These are phyloP conservation scores for Palloptera scutellata DNA, from an alignment of 2,888 invertebrate species.

Conservation along the genomic window DNA sequence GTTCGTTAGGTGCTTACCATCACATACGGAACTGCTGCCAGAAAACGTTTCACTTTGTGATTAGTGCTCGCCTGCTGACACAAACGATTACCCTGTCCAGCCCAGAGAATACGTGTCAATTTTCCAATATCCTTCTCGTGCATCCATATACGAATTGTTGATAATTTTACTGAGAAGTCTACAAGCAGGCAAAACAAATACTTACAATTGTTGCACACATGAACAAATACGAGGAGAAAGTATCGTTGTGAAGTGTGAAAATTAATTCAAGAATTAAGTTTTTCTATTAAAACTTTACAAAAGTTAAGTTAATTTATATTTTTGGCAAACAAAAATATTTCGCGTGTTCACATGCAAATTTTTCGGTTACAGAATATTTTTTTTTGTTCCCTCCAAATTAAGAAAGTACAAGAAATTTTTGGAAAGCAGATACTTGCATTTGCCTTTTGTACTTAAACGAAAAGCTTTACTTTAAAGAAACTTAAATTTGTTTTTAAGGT, in stretches of 20 bases:
- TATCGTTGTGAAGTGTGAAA: conserved; percentile 22
- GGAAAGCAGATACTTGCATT: neutral
- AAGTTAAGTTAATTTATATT: too few species aligned
- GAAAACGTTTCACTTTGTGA: conserved; percentile 81
- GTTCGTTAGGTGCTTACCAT: conserved; percentile 70
- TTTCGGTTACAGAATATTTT: conserved; percentile 23
- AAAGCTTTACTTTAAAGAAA: conserved; percentile 28
- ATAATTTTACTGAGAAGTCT: conserved; percentile 82
- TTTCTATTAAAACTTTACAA: conserved; percentile 7
- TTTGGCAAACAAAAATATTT: neutral
- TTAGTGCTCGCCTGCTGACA: conserved; percentile 86
- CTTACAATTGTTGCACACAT: too few species aligned
- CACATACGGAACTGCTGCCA: conserved; percentile 92
- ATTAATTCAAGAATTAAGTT: conserved; percentile 34
- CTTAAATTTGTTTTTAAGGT: too few species aligned
- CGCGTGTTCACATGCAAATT: conserved; percentile 53
- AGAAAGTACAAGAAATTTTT: conserved; percentile 19
- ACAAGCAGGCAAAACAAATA: conserved; percentile 34
- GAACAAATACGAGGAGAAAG: too few species aligned
- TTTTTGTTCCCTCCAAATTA: conserved; percentile 12
- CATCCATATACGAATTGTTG: conserved; percentile 95
- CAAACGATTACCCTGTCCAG: conserved; percentile 85
- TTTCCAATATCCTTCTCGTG: conserved; percentile 89
- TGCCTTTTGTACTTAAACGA: conserved; percentile 9
- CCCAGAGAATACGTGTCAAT: conserved; percentile 88